Conservation (phyloP, 2,888 invertebrate species). For the Trissonchulus latispiculum region DNA sequence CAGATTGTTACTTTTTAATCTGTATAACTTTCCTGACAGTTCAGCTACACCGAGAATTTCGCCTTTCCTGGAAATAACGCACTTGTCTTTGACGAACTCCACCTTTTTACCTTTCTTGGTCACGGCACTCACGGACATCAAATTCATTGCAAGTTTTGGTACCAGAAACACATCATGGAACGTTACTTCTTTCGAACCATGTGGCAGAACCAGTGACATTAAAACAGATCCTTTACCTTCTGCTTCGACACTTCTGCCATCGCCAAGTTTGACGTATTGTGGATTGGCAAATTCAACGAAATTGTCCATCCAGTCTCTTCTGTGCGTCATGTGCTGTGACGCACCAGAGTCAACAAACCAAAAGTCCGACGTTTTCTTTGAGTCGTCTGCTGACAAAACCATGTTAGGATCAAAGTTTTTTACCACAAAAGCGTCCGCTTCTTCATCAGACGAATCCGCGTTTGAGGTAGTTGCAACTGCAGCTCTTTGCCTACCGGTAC, state of each 20-base stretch:
- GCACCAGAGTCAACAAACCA: conserved; percentile 5
- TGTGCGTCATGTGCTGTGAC: background rate
- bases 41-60: background rate
- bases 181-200: background rate
- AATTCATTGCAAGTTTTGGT: background rate
- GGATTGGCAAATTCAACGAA: background rate
- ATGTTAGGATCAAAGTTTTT: background rate
- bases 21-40: background rate
- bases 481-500: background rate
- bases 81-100: background rate
- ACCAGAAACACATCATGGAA: background rate
- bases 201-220: background rate
- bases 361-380: background rate
- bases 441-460: background rate
- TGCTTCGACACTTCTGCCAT: background rate
- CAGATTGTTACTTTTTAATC: background rate
- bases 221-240: background rate
- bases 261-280: background rate
- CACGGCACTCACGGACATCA: background rate
- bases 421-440: background rate
- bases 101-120: background rate
- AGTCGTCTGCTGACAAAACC: background rate
- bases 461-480: background rate
- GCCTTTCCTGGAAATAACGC: background rate
- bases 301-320: background rate